Percentiles rank a stretch among this genome's conserved stretches.
phyloP scores from a whole-genome alignment of 2,113 vertebrate species.

The Nyctibius bracteatus region DNA sequence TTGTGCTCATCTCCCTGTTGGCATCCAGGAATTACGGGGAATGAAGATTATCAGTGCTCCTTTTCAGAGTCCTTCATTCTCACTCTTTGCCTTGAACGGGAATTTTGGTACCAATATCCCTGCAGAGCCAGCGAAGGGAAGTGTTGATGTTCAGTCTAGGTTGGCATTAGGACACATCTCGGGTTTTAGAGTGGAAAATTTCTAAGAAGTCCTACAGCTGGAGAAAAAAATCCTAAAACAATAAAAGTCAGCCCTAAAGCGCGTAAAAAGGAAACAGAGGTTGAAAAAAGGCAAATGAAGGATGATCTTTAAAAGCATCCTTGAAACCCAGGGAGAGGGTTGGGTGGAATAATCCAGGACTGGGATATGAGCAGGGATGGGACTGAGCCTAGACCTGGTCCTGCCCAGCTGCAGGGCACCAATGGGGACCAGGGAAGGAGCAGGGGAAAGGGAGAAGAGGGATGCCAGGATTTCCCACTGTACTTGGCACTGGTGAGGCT shows the following conservation, averaged over 20 bases:
- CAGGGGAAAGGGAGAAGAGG: no score
- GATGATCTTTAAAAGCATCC: background rate
- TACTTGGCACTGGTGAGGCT: no score
- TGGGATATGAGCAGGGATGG: background rate
- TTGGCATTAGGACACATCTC: background rate
- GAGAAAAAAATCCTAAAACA: background rate
- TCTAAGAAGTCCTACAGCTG: background rate
- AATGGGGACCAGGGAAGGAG: background rate
- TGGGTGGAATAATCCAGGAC: background rate
- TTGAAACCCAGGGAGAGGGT: background rate
- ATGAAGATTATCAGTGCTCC: background rate
- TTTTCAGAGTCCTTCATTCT: background rate
- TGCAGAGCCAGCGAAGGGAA: background rate
- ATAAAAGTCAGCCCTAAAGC: background rate
- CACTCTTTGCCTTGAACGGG: background rate
- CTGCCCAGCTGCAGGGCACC: background rate
- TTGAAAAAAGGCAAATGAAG: background rate
- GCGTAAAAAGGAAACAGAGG: background rate
- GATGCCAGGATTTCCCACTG: no score
- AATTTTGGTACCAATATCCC: background rate
- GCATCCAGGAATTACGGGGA: background rate
- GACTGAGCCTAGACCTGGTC: background rate
- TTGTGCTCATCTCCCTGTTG: background rate
- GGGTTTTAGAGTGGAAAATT: background rate
- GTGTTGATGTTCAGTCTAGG: background rate